Evolutionary conservation across 1,140 invertebrate genomes (phyloP).

Genomic region (Drosophila guanche): DNA sequence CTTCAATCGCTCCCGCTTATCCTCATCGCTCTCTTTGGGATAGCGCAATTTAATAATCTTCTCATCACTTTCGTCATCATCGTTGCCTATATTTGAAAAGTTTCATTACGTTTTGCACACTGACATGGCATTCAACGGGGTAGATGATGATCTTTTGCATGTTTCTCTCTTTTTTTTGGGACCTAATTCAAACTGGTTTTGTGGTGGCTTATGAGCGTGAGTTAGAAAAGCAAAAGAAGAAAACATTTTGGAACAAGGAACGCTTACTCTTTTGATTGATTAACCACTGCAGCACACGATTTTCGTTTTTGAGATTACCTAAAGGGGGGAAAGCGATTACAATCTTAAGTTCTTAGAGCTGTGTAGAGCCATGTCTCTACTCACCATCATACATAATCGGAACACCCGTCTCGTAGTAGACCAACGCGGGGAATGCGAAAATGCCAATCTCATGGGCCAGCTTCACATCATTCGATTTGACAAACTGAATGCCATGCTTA

Average conservation of each 20-base stretch:
- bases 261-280: conserved; percentile 96
- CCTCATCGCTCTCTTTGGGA: conserved; percentile 79
- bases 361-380: conserved; percentile 50
- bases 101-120: conserved; percentile 67
- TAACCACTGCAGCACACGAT: conserved; percentile 97
- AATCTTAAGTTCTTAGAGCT: neutral
- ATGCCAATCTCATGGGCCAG: conserved; percentile 95
- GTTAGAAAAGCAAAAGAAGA: conserved; percentile 60
- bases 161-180: conserved; percentile 1
- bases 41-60: conserved; percentile 83
- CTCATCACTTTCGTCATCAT: conserved; percentile 85
- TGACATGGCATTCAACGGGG: conserved; percentile 53
- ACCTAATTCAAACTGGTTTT: conserved; percentile 62
- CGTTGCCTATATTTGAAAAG: conserved; percentile 84
- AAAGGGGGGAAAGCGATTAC: conserved; percentile 83
- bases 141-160: conserved; percentile 61
- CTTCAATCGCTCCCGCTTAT: conserved; percentile 67
- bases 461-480: conserved; percentile 95
- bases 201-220: conserved; percentile 72
- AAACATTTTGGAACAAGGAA: conserved; percentile 72
- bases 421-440: conserved; percentile 94
- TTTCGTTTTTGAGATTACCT: conserved; percentile 97
- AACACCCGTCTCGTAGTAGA: conserved; percentile 96
- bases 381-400: conserved; percentile 98
- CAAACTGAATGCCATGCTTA: conserved; percentile 95